phyloP scores from a whole-genome alignment of 2,888 invertebrate species.

The Hedya salicella region DNA sequence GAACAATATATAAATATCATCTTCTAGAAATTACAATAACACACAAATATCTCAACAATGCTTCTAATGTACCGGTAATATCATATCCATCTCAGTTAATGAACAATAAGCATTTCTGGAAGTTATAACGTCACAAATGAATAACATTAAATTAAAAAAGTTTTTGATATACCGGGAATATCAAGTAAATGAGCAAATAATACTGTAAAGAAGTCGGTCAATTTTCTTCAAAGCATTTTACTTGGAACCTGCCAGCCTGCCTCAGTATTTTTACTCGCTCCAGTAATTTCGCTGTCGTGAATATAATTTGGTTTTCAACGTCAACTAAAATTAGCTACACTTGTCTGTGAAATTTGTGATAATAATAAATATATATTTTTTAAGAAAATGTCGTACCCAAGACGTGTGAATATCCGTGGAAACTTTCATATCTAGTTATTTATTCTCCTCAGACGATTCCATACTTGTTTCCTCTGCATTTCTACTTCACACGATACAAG shows the following conservation, averaged over 20 bases:
- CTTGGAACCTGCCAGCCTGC: not conserved
- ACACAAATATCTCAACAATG: too few species aligned
- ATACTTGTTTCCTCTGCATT: too few species aligned
- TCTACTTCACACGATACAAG: too few species aligned
- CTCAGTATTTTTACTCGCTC: not conserved
- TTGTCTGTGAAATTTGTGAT: conserved; percentile 13
- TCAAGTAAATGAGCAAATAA: not conserved
- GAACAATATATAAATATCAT: too few species aligned
- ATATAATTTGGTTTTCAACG: not conserved
- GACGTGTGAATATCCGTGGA: too few species aligned
- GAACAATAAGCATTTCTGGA: not conserved
- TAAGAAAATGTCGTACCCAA: too few species aligned
- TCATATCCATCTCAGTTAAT: too few species aligned
- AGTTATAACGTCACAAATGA: not conserved
- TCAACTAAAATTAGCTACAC: conserved; percentile 12
- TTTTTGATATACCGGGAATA: not conserved
- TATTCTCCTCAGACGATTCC: too few species aligned
- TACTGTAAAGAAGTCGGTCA: not conserved
- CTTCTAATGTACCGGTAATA: too few species aligned
- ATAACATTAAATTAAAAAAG: not conserved
- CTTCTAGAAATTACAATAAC: too few species aligned
- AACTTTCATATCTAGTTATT: too few species aligned
- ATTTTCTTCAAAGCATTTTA: not conserved
- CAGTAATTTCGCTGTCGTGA: conserved; percentile 4
- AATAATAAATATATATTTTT: not conserved